These are phyloP conservation scores for Temnothorax unifasciatus DNA, from an alignment of 2,888 invertebrate species.

Conservation along the genomic window DNA sequence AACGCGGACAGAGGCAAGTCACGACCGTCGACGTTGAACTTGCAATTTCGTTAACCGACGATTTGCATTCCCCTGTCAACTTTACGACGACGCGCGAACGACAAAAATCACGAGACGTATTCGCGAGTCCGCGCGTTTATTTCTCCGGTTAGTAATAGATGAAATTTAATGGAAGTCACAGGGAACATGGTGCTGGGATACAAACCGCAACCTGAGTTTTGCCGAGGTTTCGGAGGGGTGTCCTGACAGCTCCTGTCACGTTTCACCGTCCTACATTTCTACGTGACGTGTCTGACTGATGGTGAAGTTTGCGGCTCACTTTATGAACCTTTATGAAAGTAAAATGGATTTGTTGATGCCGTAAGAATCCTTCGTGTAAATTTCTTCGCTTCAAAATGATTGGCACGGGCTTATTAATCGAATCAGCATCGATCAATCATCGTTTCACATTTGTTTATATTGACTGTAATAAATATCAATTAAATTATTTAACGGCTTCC, in stretches of 20 bases:
- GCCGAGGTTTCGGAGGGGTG: background rate
- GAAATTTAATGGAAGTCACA: slow-evolving; percentile 36
- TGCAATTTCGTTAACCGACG: slow-evolving; percentile 45
- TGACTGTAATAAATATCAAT: background rate
- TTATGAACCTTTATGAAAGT: slow-evolving; percentile 8
- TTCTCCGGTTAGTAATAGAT: background rate
- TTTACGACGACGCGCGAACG: background rate
- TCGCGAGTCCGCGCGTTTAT: slow-evolving; percentile 1
- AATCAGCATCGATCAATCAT: background rate
- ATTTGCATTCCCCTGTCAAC: slow-evolving; percentile 34
- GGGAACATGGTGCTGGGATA: background rate
- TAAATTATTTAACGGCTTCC: background rate
- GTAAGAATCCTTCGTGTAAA: background rate
- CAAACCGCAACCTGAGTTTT: slow-evolving; percentile 28
- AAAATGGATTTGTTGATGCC: background rate
- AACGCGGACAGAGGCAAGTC: slow-evolving; percentile 10
- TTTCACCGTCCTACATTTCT: slow-evolving; percentile 18
- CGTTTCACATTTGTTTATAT: background rate
- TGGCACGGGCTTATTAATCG: background rate
- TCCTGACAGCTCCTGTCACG: slow-evolving; percentile 42
- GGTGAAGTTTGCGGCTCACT: background rate
- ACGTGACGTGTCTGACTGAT: slow-evolving; percentile 18
- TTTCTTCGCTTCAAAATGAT: background rate
- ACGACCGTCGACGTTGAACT: slow-evolving; percentile 35
- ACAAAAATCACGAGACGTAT: slow-evolving; percentile 29